Base-by-base conservation (phyloP, 2,113 vertebrate species). In the Myocastor coypus region DNA sequence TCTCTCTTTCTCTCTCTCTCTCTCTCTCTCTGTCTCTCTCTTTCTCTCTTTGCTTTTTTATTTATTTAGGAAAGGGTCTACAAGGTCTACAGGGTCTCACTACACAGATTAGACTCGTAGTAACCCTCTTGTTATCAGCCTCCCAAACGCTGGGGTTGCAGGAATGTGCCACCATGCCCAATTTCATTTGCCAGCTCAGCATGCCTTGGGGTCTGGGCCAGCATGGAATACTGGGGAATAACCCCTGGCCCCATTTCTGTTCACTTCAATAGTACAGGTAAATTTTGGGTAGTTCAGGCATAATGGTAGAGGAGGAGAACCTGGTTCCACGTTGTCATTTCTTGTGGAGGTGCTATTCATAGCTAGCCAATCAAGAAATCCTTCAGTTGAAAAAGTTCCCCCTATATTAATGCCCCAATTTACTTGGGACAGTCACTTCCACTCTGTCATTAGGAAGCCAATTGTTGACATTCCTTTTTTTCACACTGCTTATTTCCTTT, bases 401-500 rank as follows among this genome's bases (percentile, higher is more conserved):
- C 52, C 68, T 46, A 5, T 20, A 9, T 93, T 83, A 94, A 87
- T 85, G 77, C 78, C 7, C 28, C 3, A 3, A 17, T 75, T 94
- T 80, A 55, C 73, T 85, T n/a, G 83, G 81, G 82, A 84, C 10
- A 88, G 28, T 91, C 55, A 63, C 83, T 92, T 59, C 63, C 42
- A 12, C 87, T 83, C 24, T 42, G 0, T 97, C 89, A 40, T 89
- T 50, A 61, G 89, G 93, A 92, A 69, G 52, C 42, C 16, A 12
- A 63, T 78, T 30, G n/a, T 13, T 92, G 19, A 19, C 52, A 46
- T 17, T 32, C 69, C 14, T 69, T 87, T 92, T 92, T 40, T 82
- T 46, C 17, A 20, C 83, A 57, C 32, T 91, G 66, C 59, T 78
- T 63, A 42, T 92, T 94, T 96, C 94, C 69, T 71, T 93, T 42